Evolutionary conservation across 2,113 vertebrate genomes (phyloP).

Genomic region (Burhinus bistriatus): DNA sequence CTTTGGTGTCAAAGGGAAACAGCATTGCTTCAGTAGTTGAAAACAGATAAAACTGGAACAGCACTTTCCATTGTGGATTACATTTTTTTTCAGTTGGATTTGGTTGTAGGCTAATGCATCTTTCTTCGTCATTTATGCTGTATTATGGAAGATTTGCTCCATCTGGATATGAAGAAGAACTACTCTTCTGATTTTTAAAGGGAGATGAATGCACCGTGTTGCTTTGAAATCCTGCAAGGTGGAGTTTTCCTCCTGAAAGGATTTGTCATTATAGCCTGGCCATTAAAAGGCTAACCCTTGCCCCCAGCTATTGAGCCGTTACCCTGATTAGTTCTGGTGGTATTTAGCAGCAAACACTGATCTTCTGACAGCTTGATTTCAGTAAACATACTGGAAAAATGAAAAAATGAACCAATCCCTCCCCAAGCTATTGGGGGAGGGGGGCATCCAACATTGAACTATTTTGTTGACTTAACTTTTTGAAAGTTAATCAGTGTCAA

Average conservation of each 20-base stretch:
- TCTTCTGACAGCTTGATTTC: not conserved
- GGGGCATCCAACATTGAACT: rapidly evolving
- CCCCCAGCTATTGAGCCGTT: not conserved
- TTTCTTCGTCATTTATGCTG: not conserved
- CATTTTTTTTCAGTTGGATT: not conserved
- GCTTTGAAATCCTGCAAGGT: not conserved
- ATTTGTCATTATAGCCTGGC: not conserved
- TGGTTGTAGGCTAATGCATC: not conserved
- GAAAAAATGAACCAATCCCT: not conserved
- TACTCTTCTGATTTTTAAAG: rapidly evolving
- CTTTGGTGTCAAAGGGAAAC: not conserved
- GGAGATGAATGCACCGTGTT: not conserved
- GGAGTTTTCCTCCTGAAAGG: not conserved
- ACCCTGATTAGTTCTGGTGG: not conserved
- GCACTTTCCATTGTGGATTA: not conserved
- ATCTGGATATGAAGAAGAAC: not conserved
- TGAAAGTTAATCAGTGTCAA: not conserved
- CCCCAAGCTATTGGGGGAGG: not conserved
- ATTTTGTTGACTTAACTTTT: not conserved
- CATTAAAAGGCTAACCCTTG: not conserved
- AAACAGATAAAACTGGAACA: not conserved
- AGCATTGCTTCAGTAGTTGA: not conserved
- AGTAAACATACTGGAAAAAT: not conserved
- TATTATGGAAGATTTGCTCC: not conserved
- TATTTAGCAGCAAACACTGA: not conserved